Conservation (phyloP, 2,797 vertebrate genomes). For the Manis pentadactyla region DNA sequence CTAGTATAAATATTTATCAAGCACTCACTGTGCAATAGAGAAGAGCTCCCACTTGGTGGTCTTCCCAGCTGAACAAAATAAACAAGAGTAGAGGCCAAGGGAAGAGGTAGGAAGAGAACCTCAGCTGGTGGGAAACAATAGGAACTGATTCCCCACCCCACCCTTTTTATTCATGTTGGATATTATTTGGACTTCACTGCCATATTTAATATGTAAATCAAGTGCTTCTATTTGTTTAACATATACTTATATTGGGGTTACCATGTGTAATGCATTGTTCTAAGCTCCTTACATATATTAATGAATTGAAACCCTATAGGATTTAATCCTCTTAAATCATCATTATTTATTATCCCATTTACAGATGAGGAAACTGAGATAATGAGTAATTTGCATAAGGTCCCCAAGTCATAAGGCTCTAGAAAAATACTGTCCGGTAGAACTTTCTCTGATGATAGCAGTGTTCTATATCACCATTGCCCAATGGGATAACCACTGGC, state of each 20-base stretch:
- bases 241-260: not conserved
- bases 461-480: not conserved
- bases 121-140: slow-evolving; percentile 67
- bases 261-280: not conserved
- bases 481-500: not conserved
- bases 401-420: not conserved
- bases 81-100: slow-evolving; percentile 40
- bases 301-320: not conserved
- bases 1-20: slow-evolving; percentile 83
- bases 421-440: not conserved
- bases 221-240: not conserved
- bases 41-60: slow-evolving; percentile 79
- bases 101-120: slow-evolving; percentile 55
- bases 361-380: not conserved
- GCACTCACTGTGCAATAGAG: slow-evolving; percentile 79
- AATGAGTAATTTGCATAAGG: not conserved
- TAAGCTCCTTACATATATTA: not conserved
- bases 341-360: not conserved
- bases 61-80: slow-evolving; percentile 79
- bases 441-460: not conserved
- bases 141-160: not conserved
- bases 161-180: not conserved
- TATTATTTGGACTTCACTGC: not conserved
- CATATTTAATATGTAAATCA: not conserved
- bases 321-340: not conserved